Percentiles rank a stretch among this genome's conserved stretches.
These are phyloP conservation scores for Drosophila persimilis DNA, from an alignment of 1,140 invertebrate species.

Conservation along the genomic window DNA sequence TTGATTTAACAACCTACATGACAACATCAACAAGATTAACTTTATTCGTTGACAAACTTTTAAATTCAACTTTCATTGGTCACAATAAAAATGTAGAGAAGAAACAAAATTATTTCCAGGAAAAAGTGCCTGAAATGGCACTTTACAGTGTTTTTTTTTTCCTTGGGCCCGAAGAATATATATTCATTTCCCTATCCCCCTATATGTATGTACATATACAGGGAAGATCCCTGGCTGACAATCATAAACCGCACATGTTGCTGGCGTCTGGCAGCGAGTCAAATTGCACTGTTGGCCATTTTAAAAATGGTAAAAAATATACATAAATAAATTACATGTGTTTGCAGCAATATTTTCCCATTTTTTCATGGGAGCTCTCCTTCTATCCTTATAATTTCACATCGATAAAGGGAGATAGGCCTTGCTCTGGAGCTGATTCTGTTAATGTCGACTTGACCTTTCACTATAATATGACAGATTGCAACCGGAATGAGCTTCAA, in stretches of 20 bases:
- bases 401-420: too few relatives aligned
- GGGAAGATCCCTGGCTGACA: slow-evolving; percentile 35
- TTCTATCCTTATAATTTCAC: too few relatives aligned
- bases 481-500: background rate
- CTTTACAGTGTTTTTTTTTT: background rate
- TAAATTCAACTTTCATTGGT: slow-evolving; percentile 54
- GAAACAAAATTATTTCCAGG: too few relatives aligned
- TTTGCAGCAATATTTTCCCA: too few relatives aligned
- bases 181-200: too few relatives aligned
- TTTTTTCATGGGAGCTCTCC: too few relatives aligned
- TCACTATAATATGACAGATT: slow-evolving; percentile 31
- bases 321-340: too few relatives aligned
- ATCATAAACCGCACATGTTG: slow-evolving; percentile 58
- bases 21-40: slow-evolving; percentile 34
- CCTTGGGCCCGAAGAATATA: background rate
- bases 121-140: too few relatives aligned
- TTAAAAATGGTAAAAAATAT: too few relatives aligned
- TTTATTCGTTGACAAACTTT: slow-evolving; percentile 25
- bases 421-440: too few relatives aligned
- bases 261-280: slow-evolving; percentile 10
- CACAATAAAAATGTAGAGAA: too few relatives aligned
- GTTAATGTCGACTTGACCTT: background rate
- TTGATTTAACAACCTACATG: slow-evolving; percentile 41
- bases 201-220: too few relatives aligned
- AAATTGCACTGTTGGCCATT: background rate